These are phyloP conservation scores for Ryuthela nishihirai DNA, from an alignment of 2,888 invertebrate genomes.

Conservation along the genomic window DNA sequence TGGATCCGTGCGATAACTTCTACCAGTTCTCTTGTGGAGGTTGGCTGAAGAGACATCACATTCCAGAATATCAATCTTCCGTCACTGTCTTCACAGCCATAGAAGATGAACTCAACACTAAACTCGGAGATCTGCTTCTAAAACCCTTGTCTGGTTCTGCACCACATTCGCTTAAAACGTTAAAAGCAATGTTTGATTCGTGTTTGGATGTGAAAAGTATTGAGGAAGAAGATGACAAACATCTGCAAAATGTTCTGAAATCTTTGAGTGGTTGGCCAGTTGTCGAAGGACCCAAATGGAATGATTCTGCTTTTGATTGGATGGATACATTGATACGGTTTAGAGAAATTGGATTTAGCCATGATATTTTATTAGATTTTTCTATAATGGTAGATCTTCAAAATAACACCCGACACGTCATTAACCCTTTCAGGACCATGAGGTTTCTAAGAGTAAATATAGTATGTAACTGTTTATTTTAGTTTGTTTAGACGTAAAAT, in stretches of 20 bases:
- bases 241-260: conserved; percentile 66
- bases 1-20: conserved; percentile 77
- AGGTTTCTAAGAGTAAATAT: too few relatives aligned
- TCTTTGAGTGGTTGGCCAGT: conserved; percentile 92
- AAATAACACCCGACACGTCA: conserved; percentile 76
- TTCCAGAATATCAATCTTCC: conserved; percentile 76
- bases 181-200: too few relatives aligned
- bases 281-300: conserved; percentile 71
- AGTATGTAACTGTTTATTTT: too few relatives aligned
- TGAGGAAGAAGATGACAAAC: conserved; percentile 71
- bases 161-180: too few relatives aligned
- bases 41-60: conserved; percentile 62
- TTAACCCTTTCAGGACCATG: too few relatives aligned
- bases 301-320: conserved; percentile 65
- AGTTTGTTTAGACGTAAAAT: too few relatives aligned
- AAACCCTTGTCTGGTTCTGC: too few relatives aligned
- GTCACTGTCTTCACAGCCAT: conserved; percentile 64
- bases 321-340: conserved; percentile 76
- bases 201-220: too few relatives aligned
- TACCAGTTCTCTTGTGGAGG: conserved; percentile 75
- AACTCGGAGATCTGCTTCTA: conserved; percentile 55
- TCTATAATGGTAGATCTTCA: conserved; percentile 83
- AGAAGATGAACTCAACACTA: conserved; percentile 60
- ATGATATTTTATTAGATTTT: conserved; percentile 86
- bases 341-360: conserved; percentile 73